Percentiles rank a stretch among this genome's conserved stretches.
phyloP scores from a whole-genome alignment of 2,797 vertebrate genomes.

The Sarcophilus harrisii region DNA sequence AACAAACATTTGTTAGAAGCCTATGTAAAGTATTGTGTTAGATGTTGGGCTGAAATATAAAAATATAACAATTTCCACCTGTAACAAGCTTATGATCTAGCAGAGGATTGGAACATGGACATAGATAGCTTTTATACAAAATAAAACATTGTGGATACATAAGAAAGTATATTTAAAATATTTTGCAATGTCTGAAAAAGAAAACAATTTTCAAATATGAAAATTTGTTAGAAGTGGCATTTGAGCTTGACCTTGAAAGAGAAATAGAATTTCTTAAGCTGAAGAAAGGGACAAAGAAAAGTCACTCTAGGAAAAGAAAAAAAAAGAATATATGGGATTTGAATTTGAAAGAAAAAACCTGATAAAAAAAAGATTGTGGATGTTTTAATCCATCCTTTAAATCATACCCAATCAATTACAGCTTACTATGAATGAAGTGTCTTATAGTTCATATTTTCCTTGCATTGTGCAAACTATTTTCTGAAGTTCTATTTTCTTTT shows the following conservation, averaged over 20 bases:
- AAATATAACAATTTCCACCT: neutral
- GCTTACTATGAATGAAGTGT: neutral
- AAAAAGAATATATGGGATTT: neutral
- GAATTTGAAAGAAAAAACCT: neutral
- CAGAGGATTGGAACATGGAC: neutral
- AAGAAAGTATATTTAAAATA: neutral
- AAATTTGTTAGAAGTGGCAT: neutral
- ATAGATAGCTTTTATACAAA: neutral
- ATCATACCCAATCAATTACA: neutral
- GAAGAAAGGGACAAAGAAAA: neutral
- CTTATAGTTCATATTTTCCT: neutral
- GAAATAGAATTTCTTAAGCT: neutral
- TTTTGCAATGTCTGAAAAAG: neutral
- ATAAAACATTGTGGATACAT: neutral
- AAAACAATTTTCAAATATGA: neutral
- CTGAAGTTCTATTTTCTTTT: neutral
- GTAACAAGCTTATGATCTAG: neutral
- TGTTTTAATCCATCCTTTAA: neutral
- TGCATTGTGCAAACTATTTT: neutral
- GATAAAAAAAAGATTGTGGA: neutral
- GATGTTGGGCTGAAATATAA: neutral
- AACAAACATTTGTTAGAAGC: neutral
- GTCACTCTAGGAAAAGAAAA: neutral
- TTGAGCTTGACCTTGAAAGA: neutral
- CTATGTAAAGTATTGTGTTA: neutral